phyloP scores from a whole-genome alignment of 35 echinoderm and acorn worm species.

The Lytechinus variegatus region DNA sequence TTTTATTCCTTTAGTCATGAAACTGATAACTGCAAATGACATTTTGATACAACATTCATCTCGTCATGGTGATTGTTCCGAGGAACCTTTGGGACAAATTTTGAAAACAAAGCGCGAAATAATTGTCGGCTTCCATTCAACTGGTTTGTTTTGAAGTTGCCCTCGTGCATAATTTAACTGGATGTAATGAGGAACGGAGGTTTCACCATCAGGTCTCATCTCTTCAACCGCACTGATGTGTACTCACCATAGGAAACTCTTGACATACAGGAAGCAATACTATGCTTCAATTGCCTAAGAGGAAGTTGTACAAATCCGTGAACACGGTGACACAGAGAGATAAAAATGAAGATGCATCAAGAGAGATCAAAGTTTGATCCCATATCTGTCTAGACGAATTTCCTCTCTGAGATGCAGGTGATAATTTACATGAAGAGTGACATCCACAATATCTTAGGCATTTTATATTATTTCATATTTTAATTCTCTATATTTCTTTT shows the following conservation, averaged over 20 bases:
- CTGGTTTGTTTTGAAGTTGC: background rate
- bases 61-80: background rate
- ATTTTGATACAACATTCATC: too few relatives aligned
- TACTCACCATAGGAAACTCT: background rate
- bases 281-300: constrained; percentile 9
- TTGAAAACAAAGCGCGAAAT: background rate
- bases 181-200: background rate
- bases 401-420: constrained; percentile 14
- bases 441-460: background rate
- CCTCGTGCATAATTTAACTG: background rate
- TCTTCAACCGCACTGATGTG: background rate
- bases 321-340: background rate
- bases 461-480: too few relatives aligned
- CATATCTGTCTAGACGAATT: background rate
- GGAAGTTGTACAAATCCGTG: constrained; percentile 35
- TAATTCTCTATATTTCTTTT: too few relatives aligned
- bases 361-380: background rate
- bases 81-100: background rate
- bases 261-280: constrained; percentile 27
- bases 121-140: background rate
- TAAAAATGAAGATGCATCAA: background rate
- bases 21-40: too few relatives aligned
- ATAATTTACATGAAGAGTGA: constrained; percentile 9
- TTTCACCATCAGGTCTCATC: background rate
- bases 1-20: too few relatives aligned